Evolutionary conservation across 2,113 vertebrate genomes (phyloP).

Genomic region (Brachyistius frenatus): DNA sequence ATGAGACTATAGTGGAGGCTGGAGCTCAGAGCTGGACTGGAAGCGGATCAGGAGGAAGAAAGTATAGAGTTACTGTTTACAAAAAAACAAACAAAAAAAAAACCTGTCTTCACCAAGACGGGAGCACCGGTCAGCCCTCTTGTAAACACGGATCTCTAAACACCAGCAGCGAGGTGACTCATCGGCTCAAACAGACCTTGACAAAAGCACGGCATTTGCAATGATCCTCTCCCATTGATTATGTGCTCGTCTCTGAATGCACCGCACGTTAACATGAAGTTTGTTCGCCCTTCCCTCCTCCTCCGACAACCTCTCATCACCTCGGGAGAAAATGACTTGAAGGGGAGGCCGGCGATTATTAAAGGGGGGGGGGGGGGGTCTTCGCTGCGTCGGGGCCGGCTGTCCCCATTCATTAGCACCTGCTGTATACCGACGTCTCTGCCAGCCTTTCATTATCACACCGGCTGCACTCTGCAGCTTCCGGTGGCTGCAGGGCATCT

Average conservation of each 20-base stretch:
- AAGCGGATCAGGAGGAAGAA: slow-evolving; percentile 49
- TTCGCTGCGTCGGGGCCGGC: slow-evolving; percentile 23
- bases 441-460: slow-evolving; percentile 64
- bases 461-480: slow-evolving; percentile 44
- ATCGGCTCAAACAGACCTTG: slow-evolving; percentile 35
- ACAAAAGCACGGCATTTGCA: slow-evolving; percentile 45
- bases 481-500: slow-evolving; percentile 14
- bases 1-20: slow-evolving; percentile 49
- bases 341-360: slow-evolving; percentile 47
- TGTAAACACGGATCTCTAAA: slow-evolving; percentile 60
- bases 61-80: slow-evolving; percentile 65
- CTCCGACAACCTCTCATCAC: slow-evolving; percentile 40
- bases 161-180: slow-evolving; percentile 56
- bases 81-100: slow-evolving; percentile 19
- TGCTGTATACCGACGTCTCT: slow-evolving; percentile 39
- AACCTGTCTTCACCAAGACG: slow-evolving; percentile 31
- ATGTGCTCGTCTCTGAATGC: neutral
- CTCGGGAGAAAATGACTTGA: slow-evolving; percentile 48
- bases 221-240: slow-evolving; percentile 9
- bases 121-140: slow-evolving; percentile 47
- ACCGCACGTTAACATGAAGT: neutral
- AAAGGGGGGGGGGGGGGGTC: slow-evolving; percentile 38
- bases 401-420: slow-evolving; percentile 67
- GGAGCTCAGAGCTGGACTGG: slow-evolving; percentile 52
- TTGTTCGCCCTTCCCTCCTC: slow-evolving; percentile 4